phyloP scores from a whole-genome alignment of 2,797 vertebrate species.

The Gallirallus australis region DNA sequence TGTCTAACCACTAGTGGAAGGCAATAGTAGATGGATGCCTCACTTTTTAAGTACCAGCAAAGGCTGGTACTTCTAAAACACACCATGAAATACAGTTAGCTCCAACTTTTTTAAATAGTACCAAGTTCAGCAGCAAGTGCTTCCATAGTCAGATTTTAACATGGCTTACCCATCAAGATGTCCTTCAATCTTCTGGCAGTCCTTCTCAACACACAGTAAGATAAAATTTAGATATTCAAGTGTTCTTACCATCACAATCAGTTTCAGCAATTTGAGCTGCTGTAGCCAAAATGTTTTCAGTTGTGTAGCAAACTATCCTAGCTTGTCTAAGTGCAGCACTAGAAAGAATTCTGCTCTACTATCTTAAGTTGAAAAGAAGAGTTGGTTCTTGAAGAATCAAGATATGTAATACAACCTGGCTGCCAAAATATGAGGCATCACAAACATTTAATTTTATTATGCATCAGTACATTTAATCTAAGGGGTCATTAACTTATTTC shows the following conservation, averaged over 20 bases:
- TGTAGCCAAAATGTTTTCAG: slow-evolving; percentile 41
- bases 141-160: background rate
- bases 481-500: background rate
- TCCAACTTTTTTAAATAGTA: background rate
- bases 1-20: background rate
- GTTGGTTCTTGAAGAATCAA: slow-evolving; percentile 27
- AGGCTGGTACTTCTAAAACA: background rate
- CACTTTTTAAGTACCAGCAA: background rate
- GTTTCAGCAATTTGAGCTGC: slow-evolving; percentile 48
- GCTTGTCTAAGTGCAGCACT: background rate
- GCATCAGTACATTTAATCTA: background rate
- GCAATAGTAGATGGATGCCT: background rate
- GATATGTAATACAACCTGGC: background rate
- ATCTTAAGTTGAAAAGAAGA: background rate
- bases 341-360: background rate
- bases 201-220: background rate
- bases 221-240: slow-evolving; percentile 33
- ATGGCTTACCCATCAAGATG: background rate
- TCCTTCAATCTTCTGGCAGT: background rate
- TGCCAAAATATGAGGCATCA: background rate
- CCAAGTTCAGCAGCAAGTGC: background rate
- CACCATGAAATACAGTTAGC: background rate
- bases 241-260: slow-evolving; percentile 30
- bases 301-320: slow-evolving; percentile 34
- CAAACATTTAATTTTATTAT: background rate